These are phyloP conservation scores for Luperina testacea DNA, from an alignment of 2,888 invertebrate species.

Conservation along the genomic window DNA sequence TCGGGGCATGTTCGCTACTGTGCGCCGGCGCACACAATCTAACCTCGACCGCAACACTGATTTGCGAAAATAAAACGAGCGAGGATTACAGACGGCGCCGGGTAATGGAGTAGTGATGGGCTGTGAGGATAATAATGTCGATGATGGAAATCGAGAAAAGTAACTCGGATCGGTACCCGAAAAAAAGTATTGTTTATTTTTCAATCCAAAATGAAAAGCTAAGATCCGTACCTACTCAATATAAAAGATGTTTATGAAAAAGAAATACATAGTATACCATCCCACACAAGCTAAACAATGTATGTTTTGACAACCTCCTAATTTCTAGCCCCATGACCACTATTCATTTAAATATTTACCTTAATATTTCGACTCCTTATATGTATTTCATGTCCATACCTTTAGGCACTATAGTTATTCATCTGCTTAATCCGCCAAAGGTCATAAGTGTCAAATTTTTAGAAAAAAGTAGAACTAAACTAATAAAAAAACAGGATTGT, in stretches of 20 bases:
- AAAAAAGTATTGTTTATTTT: not conserved
- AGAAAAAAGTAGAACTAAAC: slow-evolving; percentile 39
- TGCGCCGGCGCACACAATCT: slow-evolving; percentile 75
- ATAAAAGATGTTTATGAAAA: not conserved
- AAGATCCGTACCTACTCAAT: not conserved
- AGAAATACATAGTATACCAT: not conserved
- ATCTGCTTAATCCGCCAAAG: slow-evolving; percentile 37
- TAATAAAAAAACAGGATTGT: slow-evolving; percentile 25
- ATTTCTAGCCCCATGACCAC: slow-evolving; percentile 1
- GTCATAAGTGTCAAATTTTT: slow-evolving; percentile 35
- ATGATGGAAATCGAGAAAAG: slow-evolving; percentile 33
- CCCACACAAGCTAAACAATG: slow-evolving; percentile 9
- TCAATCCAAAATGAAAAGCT: not conserved
- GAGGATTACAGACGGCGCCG: slow-evolving; percentile 86
- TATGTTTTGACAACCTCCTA: slow-evolving; percentile 34
- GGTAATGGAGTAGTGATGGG: slow-evolving; percentile 82
- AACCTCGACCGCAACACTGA: slow-evolving; percentile 83
- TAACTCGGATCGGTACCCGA: not conserved
- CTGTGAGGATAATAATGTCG: slow-evolving; percentile 38
- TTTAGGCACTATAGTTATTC: slow-evolving; percentile 24
- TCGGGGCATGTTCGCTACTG: slow-evolving; percentile 68
- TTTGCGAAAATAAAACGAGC: slow-evolving; percentile 89
- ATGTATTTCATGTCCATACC: not conserved
- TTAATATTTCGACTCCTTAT: slow-evolving; percentile 33
- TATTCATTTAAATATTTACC: slow-evolving; percentile 18